Evolutionary conservation across 2,113 vertebrate genomes (phyloP), one percentile per base, ranked within the genome.

Genomic region (Mobula hypostoma): DNA sequence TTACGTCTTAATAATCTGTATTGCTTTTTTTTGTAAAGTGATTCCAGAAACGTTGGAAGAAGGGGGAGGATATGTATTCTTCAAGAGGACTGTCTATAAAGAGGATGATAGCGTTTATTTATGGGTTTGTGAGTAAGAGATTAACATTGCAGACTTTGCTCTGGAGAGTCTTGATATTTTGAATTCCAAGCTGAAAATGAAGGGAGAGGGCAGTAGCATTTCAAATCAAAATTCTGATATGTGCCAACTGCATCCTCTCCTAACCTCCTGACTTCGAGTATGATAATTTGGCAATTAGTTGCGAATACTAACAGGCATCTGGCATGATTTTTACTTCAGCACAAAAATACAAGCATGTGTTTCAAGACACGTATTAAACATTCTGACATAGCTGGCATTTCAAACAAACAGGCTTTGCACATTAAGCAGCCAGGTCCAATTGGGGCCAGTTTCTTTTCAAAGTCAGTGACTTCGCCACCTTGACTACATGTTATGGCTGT

Each of bases 251-350:
- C 27, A 40, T 48, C 21, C 91, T 4, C 36, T 48, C 8, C 36
- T 76, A 70, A 93, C 91, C 91, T 56, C 21, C 32, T 56, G 70
- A 27, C 21, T 14, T 4, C 14, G 21, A 27, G 21, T 74, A 93
- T 93, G 91, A 70, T 93, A 93, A 93, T 93, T 40, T 48, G 12
- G 68, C 91, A 93, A 93, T 93, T 93, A 93, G 66, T 48, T 74
- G 32, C 48, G 91, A 70, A 93, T 93, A 56, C 19, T 93, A 93
- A 56, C 91, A 56, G 91, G 9, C 66, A 93, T 48, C 68, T 74
- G 91, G 68, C 40, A 24, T 24, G 21, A 56, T 93, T 93, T 56
- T 93, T 74, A 74, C 12, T 93, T 74, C 66, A 56, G 70, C 8
- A 74, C 5, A 48, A 56, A 88, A 27, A 11, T 93, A 48, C 68